Evolutionary conservation across 2,113 vertebrate species (phyloP).

Genomic region (Ramphastos sulfuratus): DNA sequence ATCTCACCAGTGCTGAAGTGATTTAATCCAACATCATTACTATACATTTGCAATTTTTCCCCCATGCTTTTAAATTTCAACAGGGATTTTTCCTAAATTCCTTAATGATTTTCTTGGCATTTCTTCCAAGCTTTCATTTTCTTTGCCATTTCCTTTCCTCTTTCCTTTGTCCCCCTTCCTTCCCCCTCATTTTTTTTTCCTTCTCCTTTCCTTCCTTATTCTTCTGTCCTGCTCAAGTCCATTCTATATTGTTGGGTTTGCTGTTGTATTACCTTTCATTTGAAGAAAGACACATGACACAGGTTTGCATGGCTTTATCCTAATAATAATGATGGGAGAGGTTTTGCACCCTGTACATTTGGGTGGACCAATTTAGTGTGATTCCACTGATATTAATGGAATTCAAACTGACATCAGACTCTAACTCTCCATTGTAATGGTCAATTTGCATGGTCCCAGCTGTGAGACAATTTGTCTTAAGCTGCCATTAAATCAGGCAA

Average conservation of each 20-base stretch:
- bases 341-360: not conserved
- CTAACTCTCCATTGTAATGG: conserved; percentile 33
- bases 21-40: not conserved
- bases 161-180: not conserved
- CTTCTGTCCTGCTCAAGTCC: not conserved
- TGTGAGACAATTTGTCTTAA: conserved; percentile 46
- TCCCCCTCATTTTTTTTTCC: not conserved
- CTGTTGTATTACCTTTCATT: not conserved
- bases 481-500: conserved; percentile 51
- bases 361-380: not conserved
- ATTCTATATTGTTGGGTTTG: not conserved
- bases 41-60: not conserved
- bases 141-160: not conserved
- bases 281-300: not conserved
- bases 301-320: not conserved
- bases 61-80: not conserved
- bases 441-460: conserved; percentile 53
- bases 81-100: not conserved
- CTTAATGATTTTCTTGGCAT: not conserved
- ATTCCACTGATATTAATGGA: not conserved
- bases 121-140: not conserved
- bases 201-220: not conserved
- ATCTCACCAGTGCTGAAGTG: not conserved
- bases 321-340: not conserved
- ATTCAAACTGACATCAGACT: conserved; percentile 9